Evolutionary conservation across 2,797 vertebrate genomes (phyloP).

Genomic region (Cephalopachus bancanus): DNA sequence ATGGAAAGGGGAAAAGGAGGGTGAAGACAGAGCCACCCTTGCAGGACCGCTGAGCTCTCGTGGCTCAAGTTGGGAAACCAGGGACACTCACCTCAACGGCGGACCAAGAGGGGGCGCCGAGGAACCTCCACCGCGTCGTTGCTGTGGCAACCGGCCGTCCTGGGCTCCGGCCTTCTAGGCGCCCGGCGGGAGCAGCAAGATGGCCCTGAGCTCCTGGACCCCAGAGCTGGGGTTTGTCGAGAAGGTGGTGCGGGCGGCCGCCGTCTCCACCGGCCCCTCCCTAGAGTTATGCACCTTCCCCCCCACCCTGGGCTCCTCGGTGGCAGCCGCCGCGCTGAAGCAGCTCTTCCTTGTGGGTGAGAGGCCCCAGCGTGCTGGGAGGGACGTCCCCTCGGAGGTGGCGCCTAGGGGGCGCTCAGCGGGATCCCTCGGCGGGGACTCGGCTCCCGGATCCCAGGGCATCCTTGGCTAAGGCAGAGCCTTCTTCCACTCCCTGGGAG

Average conservation of each 20-base stretch:
- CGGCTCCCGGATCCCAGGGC: not conserved
- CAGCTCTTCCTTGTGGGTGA: slow-evolving; percentile 83
- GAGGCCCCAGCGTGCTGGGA: not conserved
- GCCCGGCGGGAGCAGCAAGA: not conserved
- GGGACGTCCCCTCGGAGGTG: not conserved
- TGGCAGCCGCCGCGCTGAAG: slow-evolving; percentile 71
- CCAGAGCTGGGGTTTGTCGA: not conserved
- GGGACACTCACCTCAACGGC: rapidly evolving
- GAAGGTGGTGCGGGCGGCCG: not conserved
- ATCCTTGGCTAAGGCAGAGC: not conserved
- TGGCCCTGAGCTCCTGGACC: slow-evolving; percentile 27
- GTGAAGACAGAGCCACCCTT: not conserved
- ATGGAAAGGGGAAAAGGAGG: not conserved
- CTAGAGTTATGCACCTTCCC: slow-evolving; percentile 69
- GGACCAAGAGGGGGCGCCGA: not conserved
- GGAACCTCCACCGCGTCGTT: not conserved
- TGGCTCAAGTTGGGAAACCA: not conserved
- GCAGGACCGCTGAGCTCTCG: too few relatives aligned
- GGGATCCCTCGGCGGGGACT: not conserved
- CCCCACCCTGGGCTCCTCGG: slow-evolving; percentile 66
- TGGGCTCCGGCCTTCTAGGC: rapidly evolving
- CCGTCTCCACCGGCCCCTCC: slow-evolving; percentile 63
- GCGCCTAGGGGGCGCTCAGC: not conserved
- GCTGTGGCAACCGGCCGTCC: slow-evolving; percentile 35
- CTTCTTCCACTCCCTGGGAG: not conserved